These are phyloP conservation scores for Cheilosia vulpina DNA, from an alignment of 2,888 invertebrate genomes.

Conservation along the genomic window DNA sequence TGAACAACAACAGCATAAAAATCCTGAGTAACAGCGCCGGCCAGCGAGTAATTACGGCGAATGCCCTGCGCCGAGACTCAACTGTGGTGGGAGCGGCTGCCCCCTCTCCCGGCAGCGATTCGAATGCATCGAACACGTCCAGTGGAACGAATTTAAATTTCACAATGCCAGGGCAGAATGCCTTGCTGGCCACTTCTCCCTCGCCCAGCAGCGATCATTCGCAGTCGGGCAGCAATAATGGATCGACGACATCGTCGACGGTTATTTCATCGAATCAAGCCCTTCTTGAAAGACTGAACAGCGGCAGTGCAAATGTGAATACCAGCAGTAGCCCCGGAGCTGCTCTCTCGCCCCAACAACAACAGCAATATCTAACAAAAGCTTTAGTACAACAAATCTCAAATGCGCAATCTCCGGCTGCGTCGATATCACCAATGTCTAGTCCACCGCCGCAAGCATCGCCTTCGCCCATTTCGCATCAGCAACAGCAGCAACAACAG, in stretches of 20 bases:
- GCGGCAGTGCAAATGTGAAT: slow-evolving; percentile 78
- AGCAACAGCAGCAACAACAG: slow-evolving; percentile 79
- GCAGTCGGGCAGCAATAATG: slow-evolving; percentile 77
- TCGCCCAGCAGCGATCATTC: slow-evolving; percentile 82
- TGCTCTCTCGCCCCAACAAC: slow-evolving; percentile 80
- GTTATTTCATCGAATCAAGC: slow-evolving; percentile 80
- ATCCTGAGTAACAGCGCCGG: slow-evolving; percentile 75
- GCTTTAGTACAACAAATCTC: slow-evolving; percentile 79
- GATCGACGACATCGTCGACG: slow-evolving; percentile 76
- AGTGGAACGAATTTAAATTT: slow-evolving; percentile 84
- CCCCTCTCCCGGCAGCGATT: slow-evolving; percentile 83
- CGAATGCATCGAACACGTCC: slow-evolving; percentile 83
- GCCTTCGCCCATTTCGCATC: slow-evolving; percentile 80
- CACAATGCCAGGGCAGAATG: slow-evolving; percentile 86
- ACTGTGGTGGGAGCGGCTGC: slow-evolving; percentile 84
- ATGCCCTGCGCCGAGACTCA: slow-evolving; percentile 83
- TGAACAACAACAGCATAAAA: slow-evolving; percentile 77
- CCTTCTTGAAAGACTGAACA: slow-evolving; percentile 82
- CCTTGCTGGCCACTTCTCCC: slow-evolving; percentile 84
- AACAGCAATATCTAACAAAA: slow-evolving; percentile 80
- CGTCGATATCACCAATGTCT: slow-evolving; percentile 86
- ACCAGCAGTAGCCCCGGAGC: slow-evolving; percentile 74
- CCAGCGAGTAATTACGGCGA: slow-evolving; percentile 80
- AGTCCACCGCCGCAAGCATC: slow-evolving; percentile 85
- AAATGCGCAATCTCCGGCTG: slow-evolving; percentile 81